These are phyloP conservation scores for Charaxes varanes DNA, from an alignment of 1,140 invertebrate species.

Conservation along the genomic window DNA sequence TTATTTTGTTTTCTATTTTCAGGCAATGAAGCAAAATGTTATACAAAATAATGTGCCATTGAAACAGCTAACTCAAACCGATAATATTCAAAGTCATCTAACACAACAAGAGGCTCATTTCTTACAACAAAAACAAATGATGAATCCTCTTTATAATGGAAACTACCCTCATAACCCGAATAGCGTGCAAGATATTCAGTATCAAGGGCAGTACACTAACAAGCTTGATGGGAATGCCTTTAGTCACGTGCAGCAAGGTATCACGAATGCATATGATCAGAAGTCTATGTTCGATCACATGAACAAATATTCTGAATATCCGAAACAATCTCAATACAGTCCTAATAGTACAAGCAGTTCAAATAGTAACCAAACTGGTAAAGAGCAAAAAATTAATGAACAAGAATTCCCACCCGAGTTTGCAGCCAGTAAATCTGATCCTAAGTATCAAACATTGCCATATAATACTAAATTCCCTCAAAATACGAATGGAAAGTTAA, in stretches of 20 bases:
- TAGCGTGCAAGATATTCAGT: constrained; percentile 48
- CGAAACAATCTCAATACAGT: constrained; percentile 65
- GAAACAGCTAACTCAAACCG: constrained; percentile 68
- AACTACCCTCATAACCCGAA: constrained; percentile 47
- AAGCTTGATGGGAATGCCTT: constrained; percentile 57
- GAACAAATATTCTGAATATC: constrained; percentile 61
- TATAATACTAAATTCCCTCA: constrained; percentile 89
- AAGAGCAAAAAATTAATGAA: constrained; percentile 67
- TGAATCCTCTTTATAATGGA: constrained; percentile 63
- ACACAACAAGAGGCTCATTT: constrained; percentile 70
- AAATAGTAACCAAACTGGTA: constrained; percentile 63
- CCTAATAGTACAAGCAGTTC: constrained; percentile 62
- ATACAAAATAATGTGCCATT: constrained; percentile 71
- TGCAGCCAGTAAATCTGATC: constrained; percentile 87
- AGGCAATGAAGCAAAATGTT: constrained; percentile 70
- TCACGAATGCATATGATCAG: constrained; percentile 62
- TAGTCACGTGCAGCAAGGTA: constrained; percentile 61
- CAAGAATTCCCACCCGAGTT: constrained; percentile 73
- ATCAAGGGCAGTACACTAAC: constrained; percentile 53
- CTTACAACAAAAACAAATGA: constrained; percentile 69
- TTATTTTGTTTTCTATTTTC: constrained; percentile 25
- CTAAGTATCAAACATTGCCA: constrained; percentile 94
- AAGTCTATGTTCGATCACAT: constrained; percentile 63
- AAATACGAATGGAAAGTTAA: constrained; percentile 58
- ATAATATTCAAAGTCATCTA: constrained; percentile 65